Percentiles rank a stretch among this genome's conserved stretches.
These are phyloP conservation scores for Spinus olivaceus DNA, from an alignment of 2,797 vertebrate genomes.

Conservation along the genomic window DNA sequence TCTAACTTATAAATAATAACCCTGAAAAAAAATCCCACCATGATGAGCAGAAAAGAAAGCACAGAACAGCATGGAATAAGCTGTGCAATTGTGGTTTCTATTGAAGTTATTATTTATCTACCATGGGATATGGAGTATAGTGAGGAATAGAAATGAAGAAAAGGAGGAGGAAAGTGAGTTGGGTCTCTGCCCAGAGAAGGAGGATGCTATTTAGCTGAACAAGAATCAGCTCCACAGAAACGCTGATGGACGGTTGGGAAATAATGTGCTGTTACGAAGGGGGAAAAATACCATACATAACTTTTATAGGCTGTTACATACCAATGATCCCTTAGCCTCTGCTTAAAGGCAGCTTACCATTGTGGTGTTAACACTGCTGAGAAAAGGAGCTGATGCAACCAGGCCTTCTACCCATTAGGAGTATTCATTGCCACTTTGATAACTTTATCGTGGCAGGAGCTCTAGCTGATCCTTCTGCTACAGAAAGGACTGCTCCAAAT, in stretches of 20 bases:
- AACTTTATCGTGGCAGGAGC: not conserved
- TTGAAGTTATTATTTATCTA: not conserved
- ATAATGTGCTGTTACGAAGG: not conserved
- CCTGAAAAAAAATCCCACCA: not conserved
- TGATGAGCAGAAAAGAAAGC: not conserved
- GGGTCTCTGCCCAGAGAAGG: conserved; percentile 22
- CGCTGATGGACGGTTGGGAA: not conserved
- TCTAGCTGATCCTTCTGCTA: not conserved
- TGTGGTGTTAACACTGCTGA: not conserved
- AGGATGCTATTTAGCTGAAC: not conserved
- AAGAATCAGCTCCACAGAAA: not conserved
- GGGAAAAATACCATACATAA: not conserved
- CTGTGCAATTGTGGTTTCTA: not conserved
- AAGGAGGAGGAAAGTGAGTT: not conserved
- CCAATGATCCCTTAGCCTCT: not conserved
- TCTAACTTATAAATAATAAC: not conserved
- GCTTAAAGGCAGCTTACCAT: not conserved
- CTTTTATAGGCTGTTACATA: not conserved
- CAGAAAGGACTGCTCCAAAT: not conserved
- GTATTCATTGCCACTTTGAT: not conserved
- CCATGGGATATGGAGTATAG: not conserved
- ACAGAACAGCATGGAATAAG: not conserved
- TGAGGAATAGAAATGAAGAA: not conserved
- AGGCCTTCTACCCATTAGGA: not conserved
- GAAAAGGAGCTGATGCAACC: not conserved